Base-by-base conservation (phyloP, 1,140 invertebrate genomes). In the Hycleus cichorii region DNA sequence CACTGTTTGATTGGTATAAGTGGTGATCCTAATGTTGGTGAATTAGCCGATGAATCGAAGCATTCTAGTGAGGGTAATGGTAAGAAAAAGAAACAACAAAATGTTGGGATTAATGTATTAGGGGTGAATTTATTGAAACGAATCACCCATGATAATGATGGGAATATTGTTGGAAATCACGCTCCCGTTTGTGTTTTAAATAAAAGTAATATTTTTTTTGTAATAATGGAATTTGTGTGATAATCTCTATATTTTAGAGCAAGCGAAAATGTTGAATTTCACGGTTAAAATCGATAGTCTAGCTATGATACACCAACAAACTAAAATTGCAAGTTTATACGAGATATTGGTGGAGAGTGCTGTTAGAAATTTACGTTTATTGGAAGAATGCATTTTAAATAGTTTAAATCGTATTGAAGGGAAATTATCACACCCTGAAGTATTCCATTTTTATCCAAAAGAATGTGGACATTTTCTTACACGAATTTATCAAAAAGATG, bases 391-490 rank as follows among this genome's bases (percentile, higher is more conserved):
- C 64, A 72, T 64, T 64, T 73, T 66, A 26, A 59, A 54, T 26
- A 59, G 62, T 54, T 47, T 66, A 45, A 51, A 60, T 58, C 25
- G 48, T 4, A 53, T 51, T 32, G 40, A 40, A 26, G 57, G 60
- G 49, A 55, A 43, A 48, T 50, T 65, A 39, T 50, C 58, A 32
- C 71, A 49, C 40, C 84, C 84, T 46, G 76, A 82, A 73, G 77
- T 80, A 25, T 83, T 78, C 65, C 86, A 88, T 69, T 87, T 85
- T 71, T 74, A 80, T 59, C 82, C 82, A 2, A 66, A 72, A 55
- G 77, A 82, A 56, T 80, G 85, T 63, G 85, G 87, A 6, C 87
- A 91, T 76, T 86, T 91, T 60, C 67, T 93, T 10, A 88, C 88
- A 45, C 75, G 86, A 63, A 74, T 89, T 11, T 87, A 90, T 67